Evolutionary conservation across 2,797 vertebrate species (phyloP), one percentile per base, ranked within the genome.

Genomic region (Schizopygopsis malacanthus): DNA sequence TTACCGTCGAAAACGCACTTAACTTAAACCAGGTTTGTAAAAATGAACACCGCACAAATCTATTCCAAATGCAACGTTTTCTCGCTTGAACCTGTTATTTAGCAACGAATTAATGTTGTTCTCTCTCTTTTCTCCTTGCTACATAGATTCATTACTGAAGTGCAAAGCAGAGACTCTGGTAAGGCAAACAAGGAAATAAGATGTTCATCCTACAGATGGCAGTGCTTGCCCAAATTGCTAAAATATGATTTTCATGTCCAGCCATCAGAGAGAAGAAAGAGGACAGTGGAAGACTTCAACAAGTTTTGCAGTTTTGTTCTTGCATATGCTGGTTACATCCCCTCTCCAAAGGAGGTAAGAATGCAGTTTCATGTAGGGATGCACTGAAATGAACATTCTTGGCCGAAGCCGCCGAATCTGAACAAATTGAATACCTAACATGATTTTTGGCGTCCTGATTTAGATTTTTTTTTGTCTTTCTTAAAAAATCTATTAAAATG

Each of bases 271-370:
- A 96, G 96, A 91, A 96, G 96, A 86, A 95, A 97, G 90, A 96
- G 97, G 90, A 98, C 97, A 0, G 97, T 98, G 56, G 97, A 98
- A 82, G 97, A 98, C 92, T 98, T 98, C 93, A 98, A 98, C 92
- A 97, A 98, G 93, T 98, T 98, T 92, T 98, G 97, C 93, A 98
- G 96, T 91, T 97, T 98, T 87, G 97, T 98, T 65, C 92, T 98
- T 89, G 96, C 97, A 0, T 98, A 98, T 82, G 97, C 97, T 0
- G 97, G 97, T 43, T 98, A 98, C 90, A 98, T 98, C 89, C 97
- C 97, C 0, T 95, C 94, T 84, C 94, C 96, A 43, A 97, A 97
- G 91, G 97, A 98, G 96, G 97, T 97, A 87, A 91, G 93, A 33
- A 33, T 33, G 33, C 33, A 33, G 33, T 33, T 33, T 33, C 33